These are phyloP conservation scores for Mormyrus lacerda DNA, from an alignment of 2,113 vertebrate species.

Conservation along the genomic window DNA sequence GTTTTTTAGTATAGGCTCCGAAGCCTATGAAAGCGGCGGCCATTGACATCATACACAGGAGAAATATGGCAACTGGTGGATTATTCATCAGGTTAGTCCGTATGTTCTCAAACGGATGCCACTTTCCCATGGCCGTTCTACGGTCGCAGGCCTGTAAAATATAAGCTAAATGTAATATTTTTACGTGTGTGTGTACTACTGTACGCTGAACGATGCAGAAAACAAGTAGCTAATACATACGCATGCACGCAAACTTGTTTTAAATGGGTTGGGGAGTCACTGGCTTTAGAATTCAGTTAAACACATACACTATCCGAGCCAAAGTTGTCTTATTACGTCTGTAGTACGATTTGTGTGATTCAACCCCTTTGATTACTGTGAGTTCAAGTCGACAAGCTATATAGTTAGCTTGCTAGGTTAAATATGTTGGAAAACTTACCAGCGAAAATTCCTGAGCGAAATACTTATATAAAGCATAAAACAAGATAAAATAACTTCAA, in stretches of 20 bases:
- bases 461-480: neutral
- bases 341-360: neutral
- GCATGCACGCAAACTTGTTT: neutral
- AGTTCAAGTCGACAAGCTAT: neutral
- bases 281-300: neutral
- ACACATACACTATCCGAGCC: neutral
- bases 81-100: conserved; percentile 44
- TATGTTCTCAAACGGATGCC: conserved; percentile 51
- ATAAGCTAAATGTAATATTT: neutral
- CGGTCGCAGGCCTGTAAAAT: conserved; percentile 21
- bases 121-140: conserved; percentile 57
- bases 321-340: neutral
- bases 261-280: neutral
- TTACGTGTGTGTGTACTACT: neutral
- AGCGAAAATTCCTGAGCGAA: neutral
- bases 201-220: neutral
- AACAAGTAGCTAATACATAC: neutral
- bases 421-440: neutral
- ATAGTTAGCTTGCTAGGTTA: neutral
- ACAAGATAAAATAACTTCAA: neutral
- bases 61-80: conserved; percentile 57
- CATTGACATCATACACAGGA: conserved; percentile 54
- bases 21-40: conserved; percentile 52
- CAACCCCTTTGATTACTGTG: neutral
- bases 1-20: conserved; percentile 48